Percentiles rank a stretch among this genome's conserved stretches.
Evolutionary conservation across 2,113 vertebrate genomes (phyloP).

Genomic region (Amblyornis subalaris): DNA sequence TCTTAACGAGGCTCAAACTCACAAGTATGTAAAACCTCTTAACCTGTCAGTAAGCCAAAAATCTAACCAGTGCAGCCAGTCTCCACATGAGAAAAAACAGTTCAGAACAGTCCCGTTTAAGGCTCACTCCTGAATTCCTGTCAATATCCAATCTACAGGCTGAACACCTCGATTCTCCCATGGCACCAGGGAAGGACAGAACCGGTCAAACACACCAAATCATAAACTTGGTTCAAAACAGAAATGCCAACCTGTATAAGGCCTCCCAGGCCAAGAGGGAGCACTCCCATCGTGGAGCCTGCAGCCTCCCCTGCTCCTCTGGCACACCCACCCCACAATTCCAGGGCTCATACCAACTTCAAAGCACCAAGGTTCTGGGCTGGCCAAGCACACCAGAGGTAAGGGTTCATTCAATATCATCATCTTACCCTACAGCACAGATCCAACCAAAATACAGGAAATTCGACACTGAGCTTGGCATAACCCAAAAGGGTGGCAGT

Average conservation of each 20-base stretch:
- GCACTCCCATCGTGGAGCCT: accelerated
- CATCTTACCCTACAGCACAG: neutral
- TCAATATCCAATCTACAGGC: neutral
- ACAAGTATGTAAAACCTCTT: neutral
- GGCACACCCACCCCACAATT: no score
- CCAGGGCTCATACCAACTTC: neutral
- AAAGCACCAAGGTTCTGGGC: neutral
- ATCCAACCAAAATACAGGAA: neutral
- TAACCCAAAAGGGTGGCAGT: accelerated
- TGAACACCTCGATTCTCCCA: neutral
- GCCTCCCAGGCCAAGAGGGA: neutral
- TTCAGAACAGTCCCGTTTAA: neutral
- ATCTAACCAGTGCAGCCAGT: neutral
- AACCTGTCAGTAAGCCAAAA: neutral
- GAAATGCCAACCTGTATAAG: accelerated
- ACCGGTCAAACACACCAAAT: neutral
- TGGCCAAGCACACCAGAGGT: neutral
- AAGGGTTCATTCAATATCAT: accelerated
- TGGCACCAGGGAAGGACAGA: neutral
- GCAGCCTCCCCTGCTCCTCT: neutral
- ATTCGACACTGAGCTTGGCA: accelerated
- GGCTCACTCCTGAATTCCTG: neutral
- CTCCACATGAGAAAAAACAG: neutral
- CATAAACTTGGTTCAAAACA: neutral
- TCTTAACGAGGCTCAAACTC: neutral